A percentile compares a stretch with the other conserved stretches of the same genome.
Conservation (phyloP, 2,113 vertebrate genomes). For the Hystrix brachyura region DNA sequence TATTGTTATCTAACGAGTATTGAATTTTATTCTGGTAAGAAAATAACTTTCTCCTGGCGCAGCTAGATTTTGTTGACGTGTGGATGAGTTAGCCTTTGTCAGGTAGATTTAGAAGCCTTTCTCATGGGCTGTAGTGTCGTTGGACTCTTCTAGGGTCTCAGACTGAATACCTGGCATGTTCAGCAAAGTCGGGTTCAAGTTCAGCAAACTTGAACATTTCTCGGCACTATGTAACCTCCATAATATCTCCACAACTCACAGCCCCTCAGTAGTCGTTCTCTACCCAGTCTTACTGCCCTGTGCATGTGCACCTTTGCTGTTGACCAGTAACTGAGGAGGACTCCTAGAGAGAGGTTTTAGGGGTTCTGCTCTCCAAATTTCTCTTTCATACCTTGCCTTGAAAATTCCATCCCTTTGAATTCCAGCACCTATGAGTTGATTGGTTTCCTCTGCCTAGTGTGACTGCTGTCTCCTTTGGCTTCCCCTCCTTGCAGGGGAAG, state of each 20-base stretch:
- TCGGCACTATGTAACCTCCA: neutral
- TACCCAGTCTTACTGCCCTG: neutral
- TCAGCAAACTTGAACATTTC: neutral
- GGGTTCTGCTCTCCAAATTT: neutral
- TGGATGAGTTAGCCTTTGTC: neutral
- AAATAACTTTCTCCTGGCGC: neutral
- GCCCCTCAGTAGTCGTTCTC: neutral
- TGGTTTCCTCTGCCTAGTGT: neutral
- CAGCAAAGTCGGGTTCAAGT: neutral
- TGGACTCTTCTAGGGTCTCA: neutral
- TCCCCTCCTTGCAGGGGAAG: neutral
- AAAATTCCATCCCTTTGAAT: neutral
- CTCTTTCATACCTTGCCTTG: neutral
- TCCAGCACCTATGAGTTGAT: slow-evolving; percentile 3
- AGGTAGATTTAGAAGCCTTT: neutral
- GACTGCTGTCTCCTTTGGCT: neutral
- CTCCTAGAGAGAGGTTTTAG: neutral
- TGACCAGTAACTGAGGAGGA: neutral
- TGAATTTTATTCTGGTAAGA: slow-evolving; percentile 30
- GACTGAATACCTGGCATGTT: neutral
- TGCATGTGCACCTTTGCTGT: neutral
- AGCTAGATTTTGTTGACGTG: neutral
- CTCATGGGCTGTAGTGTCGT: neutral
- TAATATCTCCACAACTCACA: neutral
- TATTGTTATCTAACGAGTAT: neutral